Evolutionary conservation across 2,797 vertebrate genomes (phyloP), one percentile per base, ranked within the genome.

Genomic region (Chaetophractus vellerosus): DNA sequence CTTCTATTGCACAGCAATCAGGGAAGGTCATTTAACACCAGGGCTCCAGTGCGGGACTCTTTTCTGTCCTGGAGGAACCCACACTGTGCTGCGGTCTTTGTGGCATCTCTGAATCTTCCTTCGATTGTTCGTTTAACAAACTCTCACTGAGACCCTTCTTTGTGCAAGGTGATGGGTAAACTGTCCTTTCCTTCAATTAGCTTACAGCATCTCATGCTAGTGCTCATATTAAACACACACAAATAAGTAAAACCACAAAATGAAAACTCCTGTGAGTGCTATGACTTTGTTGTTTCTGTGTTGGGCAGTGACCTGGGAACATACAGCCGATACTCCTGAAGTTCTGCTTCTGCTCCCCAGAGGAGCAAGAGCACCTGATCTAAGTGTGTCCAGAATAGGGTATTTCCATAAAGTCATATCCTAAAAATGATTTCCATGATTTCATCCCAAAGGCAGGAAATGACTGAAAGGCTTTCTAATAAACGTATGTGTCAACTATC

Each of bases 1-100:
- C 31, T 5, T 6, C 11, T 3, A 38, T 31, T 1, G 7, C 83
- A 68, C 9, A 1, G 69, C 69, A 63, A 28, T 41, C 19, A 36
- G 31, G 33, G 72, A 85, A 68, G 36, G 38, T 38, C 59, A 8
- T 23, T 9, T 52, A 24, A 48, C 38, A 11, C 55, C 16, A 6
- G 1, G 31, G 19, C 2, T 1, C 1, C 1, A 2, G 24, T 0
- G 4, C 0, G 4, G 18, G 3, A 19, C 31, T 19, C 33, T 21
- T 11, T 16, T 16, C 18, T 2, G 2, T 9, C 71, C 23, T 2
- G 45, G 64, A 7, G 15, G 52, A 66, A 52, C 8, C 15, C 23
- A 3, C 16, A 3, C 61, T 15, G 36, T 3, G 31, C 3, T 45
- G 0, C 5, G 80, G 31, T 63, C 28, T 33, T 28, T 41, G 21